Conservation (phyloP, 2,113 vertebrate genomes). For the Hydrochoerus hydrochaeris region DNA sequence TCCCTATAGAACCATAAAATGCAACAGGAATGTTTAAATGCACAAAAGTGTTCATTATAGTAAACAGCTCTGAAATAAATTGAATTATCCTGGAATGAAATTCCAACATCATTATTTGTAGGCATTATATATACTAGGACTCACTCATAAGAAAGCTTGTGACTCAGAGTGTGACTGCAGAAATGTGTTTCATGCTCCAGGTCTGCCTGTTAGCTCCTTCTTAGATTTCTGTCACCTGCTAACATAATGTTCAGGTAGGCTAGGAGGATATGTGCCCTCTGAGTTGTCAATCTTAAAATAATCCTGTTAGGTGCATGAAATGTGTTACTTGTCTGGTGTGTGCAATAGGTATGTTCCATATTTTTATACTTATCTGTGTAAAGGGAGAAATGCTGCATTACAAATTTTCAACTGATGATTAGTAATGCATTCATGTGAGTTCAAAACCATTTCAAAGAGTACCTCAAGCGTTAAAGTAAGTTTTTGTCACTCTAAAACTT, state of each 20-base stretch:
- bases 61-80: conserved; percentile 26
- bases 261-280: conserved; percentile 5
- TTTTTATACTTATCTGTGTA: conserved; percentile 4
- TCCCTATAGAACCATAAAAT: not conserved
- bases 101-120: conserved; percentile 7
- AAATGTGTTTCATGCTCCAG: conserved; percentile 36
- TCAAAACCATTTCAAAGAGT: conserved; percentile 21
- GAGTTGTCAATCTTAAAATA: not conserved
- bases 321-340: too few species aligned
- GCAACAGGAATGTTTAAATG: not conserved
- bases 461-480: not conserved
- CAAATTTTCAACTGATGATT: conserved; percentile 42
- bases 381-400: not conserved
- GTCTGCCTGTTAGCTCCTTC: conserved; percentile 27
- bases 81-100: not conserved
- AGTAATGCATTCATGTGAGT: conserved; percentile 12
- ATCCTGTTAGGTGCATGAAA: not conserved
- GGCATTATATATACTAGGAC: not conserved
- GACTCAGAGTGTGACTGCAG: not conserved
- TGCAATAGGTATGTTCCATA: accelerated
- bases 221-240: not conserved
- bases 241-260: not conserved
- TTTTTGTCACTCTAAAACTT: not conserved
- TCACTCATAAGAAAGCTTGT: not conserved
- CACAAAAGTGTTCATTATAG: conserved; percentile 12